These are phyloP conservation scores for Spicauda simplicius DNA, from an alignment of 2,888 invertebrate species.

Conservation along the genomic window DNA sequence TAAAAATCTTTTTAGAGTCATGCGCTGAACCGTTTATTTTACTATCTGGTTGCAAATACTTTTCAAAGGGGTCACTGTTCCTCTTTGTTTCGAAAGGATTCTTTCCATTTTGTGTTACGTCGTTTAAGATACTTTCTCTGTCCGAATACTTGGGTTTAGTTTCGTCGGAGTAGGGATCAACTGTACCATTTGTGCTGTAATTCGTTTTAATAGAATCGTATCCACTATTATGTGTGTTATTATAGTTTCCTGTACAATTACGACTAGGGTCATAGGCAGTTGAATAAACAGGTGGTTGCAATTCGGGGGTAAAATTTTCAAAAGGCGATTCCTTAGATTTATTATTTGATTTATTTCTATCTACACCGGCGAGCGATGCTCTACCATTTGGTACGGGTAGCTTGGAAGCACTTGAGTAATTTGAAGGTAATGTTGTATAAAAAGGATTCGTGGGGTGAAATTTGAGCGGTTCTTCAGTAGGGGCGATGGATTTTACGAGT, in stretches of 20 bases:
- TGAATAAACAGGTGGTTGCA: constrained; percentile 63
- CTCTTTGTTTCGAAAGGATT: constrained; percentile 67
- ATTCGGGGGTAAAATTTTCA: constrained; percentile 56
- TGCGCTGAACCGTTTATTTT: constrained; percentile 58
- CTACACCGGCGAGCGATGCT: constrained; percentile 63
- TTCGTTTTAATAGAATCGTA: constrained; percentile 48
- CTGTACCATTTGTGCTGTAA: constrained; percentile 51
- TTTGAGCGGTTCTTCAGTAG: constrained; percentile 63
- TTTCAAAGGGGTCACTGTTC: constrained; percentile 59
- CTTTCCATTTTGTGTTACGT: constrained; percentile 51
- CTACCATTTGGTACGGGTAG: constrained; percentile 74
- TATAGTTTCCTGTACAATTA: constrained; percentile 58
- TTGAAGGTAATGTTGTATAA: constrained; percentile 76
- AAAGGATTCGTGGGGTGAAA: constrained; percentile 81
- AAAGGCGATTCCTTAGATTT: constrained; percentile 60
- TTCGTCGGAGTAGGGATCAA: constrained; percentile 51
- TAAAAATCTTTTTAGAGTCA: constrained; percentile 58
- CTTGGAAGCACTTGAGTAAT: constrained; percentile 74
- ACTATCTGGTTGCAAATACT: constrained; percentile 60
- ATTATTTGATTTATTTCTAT: constrained; percentile 60
- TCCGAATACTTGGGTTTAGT: constrained; percentile 52
- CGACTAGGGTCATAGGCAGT: constrained; percentile 58
- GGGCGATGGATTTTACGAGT: constrained; percentile 63
- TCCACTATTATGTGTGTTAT: constrained; percentile 54
- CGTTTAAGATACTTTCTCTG: constrained; percentile 53